phyloP scores from a whole-genome alignment of 2,797 vertebrate genomes.

The Urophycis tenuis region DNA sequence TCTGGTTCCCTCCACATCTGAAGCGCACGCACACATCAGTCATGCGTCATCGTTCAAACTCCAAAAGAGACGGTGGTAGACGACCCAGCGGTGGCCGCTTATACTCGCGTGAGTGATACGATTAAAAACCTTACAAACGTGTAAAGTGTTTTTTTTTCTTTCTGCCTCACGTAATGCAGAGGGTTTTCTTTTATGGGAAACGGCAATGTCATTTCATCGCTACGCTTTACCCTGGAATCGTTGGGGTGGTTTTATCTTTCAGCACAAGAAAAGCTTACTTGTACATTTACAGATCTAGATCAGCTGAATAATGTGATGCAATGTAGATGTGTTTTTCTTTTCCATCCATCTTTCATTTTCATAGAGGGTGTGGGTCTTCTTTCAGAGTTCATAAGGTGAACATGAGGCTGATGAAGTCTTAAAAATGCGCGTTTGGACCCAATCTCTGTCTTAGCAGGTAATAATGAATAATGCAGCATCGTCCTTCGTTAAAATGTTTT shows the following conservation, averaged over 20 bases:
- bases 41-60: neutral
- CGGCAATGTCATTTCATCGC: neutral
- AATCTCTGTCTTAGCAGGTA: too few species aligned
- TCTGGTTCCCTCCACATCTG: neutral
- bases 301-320: too few species aligned
- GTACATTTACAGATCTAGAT: neutral
- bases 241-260: neutral
- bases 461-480: neutral
- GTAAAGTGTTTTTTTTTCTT: neutral
- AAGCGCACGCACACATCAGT: neutral
- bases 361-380: neutral
- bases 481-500: neutral
- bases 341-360: neutral
- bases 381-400: neutral
- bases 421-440: neutral
- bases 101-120: too few species aligned
- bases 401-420: neutral
- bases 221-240: neutral
- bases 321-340: neutral
- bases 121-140: too few species aligned
- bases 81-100: too few species aligned
- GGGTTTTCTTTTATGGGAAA: neutral
- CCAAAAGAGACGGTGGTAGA: neutral
- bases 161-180: neutral
- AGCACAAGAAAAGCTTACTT: neutral